A percentile compares a stretch with the other conserved stretches of the same genome.
Evolutionary conservation across 2,113 vertebrate genomes (phyloP).

Genomic region (Platysteira castanea): DNA sequence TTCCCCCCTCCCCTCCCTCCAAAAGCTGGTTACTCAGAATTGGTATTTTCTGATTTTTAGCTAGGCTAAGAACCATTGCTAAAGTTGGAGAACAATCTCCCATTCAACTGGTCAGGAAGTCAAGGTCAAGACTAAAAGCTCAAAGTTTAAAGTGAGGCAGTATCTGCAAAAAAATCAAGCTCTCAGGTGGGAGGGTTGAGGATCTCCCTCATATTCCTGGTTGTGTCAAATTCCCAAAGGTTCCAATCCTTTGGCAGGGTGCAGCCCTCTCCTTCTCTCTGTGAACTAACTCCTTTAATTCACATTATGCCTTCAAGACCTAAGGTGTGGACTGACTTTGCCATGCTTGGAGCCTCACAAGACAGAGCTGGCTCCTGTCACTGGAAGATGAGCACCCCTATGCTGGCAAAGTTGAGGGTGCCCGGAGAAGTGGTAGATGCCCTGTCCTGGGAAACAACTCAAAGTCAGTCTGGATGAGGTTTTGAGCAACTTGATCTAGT

Average conservation of each 20-base stretch:
- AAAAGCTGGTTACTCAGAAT: not conserved
- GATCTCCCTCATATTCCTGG: not conserved
- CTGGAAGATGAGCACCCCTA: not conserved
- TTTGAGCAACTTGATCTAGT: not conserved
- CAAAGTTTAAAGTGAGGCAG: not conserved
- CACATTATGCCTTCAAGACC: not conserved
- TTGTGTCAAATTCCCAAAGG: not conserved
- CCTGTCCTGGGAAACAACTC: not conserved
- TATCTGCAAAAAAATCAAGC: not conserved
- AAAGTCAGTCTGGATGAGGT: not conserved
- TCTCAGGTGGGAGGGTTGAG: not conserved
- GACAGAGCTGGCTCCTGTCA: not conserved
- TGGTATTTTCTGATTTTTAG: not conserved
- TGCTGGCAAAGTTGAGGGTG: not conserved
- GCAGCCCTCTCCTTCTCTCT: not conserved
- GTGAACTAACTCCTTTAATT: not conserved
- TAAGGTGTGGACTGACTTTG: not conserved
- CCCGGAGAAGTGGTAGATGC: not conserved
- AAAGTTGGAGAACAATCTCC: not conserved
- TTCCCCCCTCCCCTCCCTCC: accelerated
- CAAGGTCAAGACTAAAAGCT: not conserved
- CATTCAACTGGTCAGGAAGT: not conserved
- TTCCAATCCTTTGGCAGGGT: not conserved
- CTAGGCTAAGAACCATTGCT: not conserved
- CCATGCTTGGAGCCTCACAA: not conserved